phyloP scores from a whole-genome alignment of 2,888 invertebrate genomes.

The Parnassius apollo region DNA sequence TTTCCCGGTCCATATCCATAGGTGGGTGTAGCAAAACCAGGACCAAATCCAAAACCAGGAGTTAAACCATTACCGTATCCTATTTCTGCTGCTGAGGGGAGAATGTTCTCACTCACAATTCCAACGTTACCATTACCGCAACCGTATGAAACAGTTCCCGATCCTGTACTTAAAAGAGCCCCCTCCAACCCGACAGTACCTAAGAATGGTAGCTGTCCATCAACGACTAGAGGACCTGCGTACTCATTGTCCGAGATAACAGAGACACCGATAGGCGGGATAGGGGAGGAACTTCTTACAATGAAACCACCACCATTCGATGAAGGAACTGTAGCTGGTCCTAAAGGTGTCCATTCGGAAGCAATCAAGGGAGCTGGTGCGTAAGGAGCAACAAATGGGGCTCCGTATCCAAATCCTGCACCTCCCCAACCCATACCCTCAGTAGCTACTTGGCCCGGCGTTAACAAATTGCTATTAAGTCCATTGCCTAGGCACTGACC shows the following conservation, averaged over 20 bases:
- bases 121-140: conserved; percentile 49
- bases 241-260: conserved; percentile 50
- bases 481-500: too few relatives aligned
- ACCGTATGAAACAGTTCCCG: conserved; percentile 46
- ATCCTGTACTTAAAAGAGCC: conserved; percentile 45
- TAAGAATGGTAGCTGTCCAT: conserved; percentile 53
- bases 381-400: conserved; percentile 11
- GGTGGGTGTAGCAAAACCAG: not conserved
- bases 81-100: conserved; percentile 26
- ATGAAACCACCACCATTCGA: conserved; percentile 49
- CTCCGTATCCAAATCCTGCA: conserved; percentile 26
- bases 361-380: not conserved
- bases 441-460: not conserved
- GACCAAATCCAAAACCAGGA: conserved; percentile 16
- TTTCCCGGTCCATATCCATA: too few relatives aligned
- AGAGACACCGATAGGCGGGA: conserved; percentile 47
- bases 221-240: conserved; percentile 46
- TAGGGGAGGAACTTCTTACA: conserved; percentile 45
- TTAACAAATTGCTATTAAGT: too few relatives aligned
- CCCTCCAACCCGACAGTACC: conserved; percentile 51
- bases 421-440: conserved; percentile 6
- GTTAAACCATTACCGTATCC: conserved; percentile 23
- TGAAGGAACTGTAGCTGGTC: conserved; percentile 27
- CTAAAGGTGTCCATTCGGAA: not conserved
- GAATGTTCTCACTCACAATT: conserved; percentile 39